These are phyloP conservation scores for Heterodera carotae DNA, from an alignment of 1,140 invertebrate species.

Conservation along the genomic window DNA sequence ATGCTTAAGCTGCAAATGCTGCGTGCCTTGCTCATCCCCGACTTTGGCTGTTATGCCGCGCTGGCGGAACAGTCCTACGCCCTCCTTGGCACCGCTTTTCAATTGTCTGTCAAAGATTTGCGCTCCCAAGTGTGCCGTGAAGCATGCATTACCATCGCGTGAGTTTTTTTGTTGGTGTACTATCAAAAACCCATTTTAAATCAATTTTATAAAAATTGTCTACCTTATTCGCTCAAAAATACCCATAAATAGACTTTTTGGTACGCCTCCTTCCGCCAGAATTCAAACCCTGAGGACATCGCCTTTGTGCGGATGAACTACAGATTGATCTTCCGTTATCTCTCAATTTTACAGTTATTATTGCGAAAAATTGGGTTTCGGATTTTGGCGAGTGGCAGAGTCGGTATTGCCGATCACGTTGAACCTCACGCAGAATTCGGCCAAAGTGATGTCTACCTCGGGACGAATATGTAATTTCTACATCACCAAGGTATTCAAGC, in stretches of 20 bases:
- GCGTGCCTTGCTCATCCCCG: conserved; percentile 70
- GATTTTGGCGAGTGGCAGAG: conserved; percentile 83
- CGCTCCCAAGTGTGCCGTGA: conserved; percentile 87
- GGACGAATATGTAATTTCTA: conserved; percentile 83
- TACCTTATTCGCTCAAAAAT: too few species aligned
- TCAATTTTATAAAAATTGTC: too few species aligned
- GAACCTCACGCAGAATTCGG: conserved; percentile 89
- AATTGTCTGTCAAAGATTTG: conserved; percentile 83
- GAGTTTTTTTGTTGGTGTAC: not conserved
- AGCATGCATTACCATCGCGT: conserved; percentile 86
- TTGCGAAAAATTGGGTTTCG: conserved; percentile 79
- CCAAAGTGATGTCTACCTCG: conserved; percentile 90
- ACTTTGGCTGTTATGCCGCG: conserved; percentile 78
- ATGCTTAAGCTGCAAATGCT: conserved; percentile 49
- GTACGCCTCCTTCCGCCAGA: too few species aligned
- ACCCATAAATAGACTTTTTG: too few species aligned
- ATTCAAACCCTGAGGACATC: too few species aligned
- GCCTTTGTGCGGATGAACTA: too few species aligned
- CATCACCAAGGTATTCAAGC: conserved; percentile 74
- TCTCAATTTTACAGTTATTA: conserved; percentile 72
- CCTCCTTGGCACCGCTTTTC: conserved; percentile 78
- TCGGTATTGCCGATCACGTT: conserved; percentile 80
- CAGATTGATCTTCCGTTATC: not conserved
- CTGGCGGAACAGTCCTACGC: conserved; percentile 77
- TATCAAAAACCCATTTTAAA: too few species aligned